Conservation (phyloP, 1,140 invertebrate genomes). For the Ips nitidus region DNA sequence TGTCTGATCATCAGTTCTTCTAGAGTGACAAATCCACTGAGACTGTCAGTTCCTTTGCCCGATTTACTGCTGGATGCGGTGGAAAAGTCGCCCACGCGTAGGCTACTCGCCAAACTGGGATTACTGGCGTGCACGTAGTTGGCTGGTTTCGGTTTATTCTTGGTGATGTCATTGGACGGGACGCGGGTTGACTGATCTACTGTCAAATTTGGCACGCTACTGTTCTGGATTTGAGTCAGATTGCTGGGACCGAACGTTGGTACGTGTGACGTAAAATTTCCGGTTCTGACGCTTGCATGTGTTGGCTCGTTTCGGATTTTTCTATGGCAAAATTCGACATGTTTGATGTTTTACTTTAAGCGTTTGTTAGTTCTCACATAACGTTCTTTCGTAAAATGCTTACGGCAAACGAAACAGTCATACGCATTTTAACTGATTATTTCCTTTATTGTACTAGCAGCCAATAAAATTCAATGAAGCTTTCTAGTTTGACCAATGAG, state of each 20-base stretch:
- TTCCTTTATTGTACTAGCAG: too few relatives aligned
- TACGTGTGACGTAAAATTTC: slow-evolving; percentile 51
- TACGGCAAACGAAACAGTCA: too few relatives aligned
- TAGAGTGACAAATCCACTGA: slow-evolving; percentile 61
- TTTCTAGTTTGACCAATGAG: too few relatives aligned
- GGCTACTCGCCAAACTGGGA: slow-evolving; percentile 59
- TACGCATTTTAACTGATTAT: too few relatives aligned
- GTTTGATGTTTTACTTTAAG: not conserved
- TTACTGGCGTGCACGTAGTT: slow-evolving; percentile 68
- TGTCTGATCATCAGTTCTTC: slow-evolving; percentile 75
- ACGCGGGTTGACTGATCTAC: slow-evolving; percentile 30
- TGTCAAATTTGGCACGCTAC: slow-evolving; percentile 46
- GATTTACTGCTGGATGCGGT: slow-evolving; percentile 35
- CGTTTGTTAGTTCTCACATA: too few relatives aligned
- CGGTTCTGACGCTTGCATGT: slow-evolving; percentile 46
- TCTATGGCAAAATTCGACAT: slow-evolving; percentile 54
- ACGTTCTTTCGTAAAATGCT: too few relatives aligned
- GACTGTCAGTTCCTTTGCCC: slow-evolving; percentile 43
- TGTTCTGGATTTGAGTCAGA: slow-evolving; percentile 42
- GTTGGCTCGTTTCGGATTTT: slow-evolving; percentile 50
- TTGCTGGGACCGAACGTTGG: slow-evolving; percentile 46
- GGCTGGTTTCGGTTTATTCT: slow-evolving; percentile 53
- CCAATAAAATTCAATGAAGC: too few relatives aligned
- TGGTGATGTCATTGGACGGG: slow-evolving; percentile 12
- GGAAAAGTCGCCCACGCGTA: slow-evolving; percentile 53